These are phyloP conservation scores for Bubo scandiacus DNA, from an alignment of 2,113 vertebrate genomes.

Conservation along the genomic window DNA sequence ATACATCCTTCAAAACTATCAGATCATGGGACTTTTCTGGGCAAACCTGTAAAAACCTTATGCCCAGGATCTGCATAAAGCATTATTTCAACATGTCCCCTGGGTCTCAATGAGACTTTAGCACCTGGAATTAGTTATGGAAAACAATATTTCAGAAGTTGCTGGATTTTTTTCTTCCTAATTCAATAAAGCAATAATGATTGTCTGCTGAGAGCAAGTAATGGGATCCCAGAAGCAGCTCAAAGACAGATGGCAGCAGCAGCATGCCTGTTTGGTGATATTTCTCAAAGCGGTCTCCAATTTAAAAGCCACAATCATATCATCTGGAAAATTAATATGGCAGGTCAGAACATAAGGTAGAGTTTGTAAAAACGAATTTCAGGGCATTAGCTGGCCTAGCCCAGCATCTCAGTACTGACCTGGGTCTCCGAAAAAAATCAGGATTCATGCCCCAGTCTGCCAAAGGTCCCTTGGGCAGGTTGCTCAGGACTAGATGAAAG, in stretches of 20 bases:
- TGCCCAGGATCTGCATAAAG: neutral
- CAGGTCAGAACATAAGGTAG: neutral
- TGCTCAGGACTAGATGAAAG: neutral
- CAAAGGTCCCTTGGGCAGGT: neutral
- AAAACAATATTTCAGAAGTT: neutral
- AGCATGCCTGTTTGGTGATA: neutral
- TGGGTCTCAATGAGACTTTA: neutral
- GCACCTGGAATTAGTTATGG: neutral
- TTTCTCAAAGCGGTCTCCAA: conserved; percentile 2
- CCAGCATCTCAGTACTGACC: neutral
- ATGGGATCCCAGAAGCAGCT: conserved; percentile 33
- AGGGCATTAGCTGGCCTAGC: neutral
- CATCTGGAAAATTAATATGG: conserved; percentile 28
- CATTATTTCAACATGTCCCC: neutral
- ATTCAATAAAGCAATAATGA: neutral
- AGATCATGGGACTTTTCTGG: neutral
- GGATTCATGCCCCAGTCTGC: neutral
- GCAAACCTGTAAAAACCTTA: neutral
- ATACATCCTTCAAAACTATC: neutral
- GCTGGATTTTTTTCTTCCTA: neutral
- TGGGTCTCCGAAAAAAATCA: neutral
- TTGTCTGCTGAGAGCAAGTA: neutral
- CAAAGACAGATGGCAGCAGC: conserved; percentile 59
- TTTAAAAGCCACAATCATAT: conserved; percentile 29
- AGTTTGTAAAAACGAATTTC: neutral